Base-by-base conservation (phyloP, 2,888 invertebrate species). In the Laspeyria flexula region DNA sequence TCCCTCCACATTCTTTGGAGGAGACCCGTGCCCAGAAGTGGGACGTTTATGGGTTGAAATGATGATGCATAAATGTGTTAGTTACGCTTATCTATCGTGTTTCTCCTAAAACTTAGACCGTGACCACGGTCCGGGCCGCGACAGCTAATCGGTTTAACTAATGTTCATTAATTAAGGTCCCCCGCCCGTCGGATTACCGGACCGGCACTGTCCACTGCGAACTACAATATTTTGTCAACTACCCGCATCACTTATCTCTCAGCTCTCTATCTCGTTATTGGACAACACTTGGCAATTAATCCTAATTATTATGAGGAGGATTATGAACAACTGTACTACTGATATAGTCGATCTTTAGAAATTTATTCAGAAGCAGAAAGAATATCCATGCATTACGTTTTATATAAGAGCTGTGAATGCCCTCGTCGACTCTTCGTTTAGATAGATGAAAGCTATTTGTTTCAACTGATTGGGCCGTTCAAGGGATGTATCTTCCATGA, bases 121-220 rank as follows among this genome's bases (percentile, higher is more conserved):
- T 51, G 60, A 59, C 60, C 64, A 46, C 61, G 56, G 66, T 61
- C 72, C 73, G 76, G 83, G 85, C 83, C 67, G 62, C 65, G 51
- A 47, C 61, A 65, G 73, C 75, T 88, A 88, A 89, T 88, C 85
- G 81, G 75, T 84, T 85, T 85, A 83, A 88, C 77, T 83, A 84
- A 87, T 84, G 81, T 85, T 83, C 79, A 88, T 89, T 87, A 88
- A 88, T 88, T 83, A 85, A 83, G 71, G 81, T 81, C 80, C 63
- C 60, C 54, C 59, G 66, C 62, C 72, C 75, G 70, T 76, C 71
- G 81, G 85, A 82, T 87, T 86, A 85, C 77, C 52, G 67, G 54
- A 44, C 59, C 59, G 57, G 67, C 66, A 60, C 65, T 76, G 80
- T 73, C 80, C 80, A 79, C 74, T 51, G 70, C 72, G 61, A 78